These are phyloP conservation scores for Sylvilagus floridanus DNA, from an alignment of 2,797 vertebrate species.

Conservation along the genomic window DNA sequence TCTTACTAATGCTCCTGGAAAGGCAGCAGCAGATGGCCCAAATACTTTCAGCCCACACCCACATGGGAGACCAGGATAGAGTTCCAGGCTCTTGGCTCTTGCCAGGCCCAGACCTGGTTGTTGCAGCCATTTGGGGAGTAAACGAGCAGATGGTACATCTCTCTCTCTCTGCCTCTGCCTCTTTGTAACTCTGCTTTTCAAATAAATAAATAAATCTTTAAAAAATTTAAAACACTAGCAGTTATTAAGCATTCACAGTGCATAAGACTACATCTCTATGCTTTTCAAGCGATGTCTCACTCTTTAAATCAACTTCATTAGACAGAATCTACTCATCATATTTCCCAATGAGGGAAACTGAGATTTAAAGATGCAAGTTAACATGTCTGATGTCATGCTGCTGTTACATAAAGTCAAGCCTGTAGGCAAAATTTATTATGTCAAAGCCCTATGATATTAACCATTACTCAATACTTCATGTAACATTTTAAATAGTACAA, in stretches of 20 bases:
- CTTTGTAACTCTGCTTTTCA: too few relatives aligned
- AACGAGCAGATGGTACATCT: too few relatives aligned
- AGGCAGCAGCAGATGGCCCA: too few relatives aligned
- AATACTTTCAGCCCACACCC: too few relatives aligned
- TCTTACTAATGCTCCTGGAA: too few relatives aligned
- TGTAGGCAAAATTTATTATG: constrained; percentile 6
- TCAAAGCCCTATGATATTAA: constrained; percentile 22
- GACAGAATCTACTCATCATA: constrained; percentile 45
- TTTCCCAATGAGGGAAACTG: constrained; percentile 8
- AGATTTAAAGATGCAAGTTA: not conserved
- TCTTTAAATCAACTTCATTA: constrained; percentile 44
- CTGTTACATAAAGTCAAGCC: not conserved
- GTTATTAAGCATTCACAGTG: not conserved
- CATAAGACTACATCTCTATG: not conserved
- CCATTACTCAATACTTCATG: not conserved
- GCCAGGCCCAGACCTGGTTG: too few relatives aligned
- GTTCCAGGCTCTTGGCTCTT: too few relatives aligned
- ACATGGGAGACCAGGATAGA: too few relatives aligned
- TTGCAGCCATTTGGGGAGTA: too few relatives aligned
- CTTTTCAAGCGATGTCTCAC: constrained; percentile 37
- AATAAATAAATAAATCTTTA: too few relatives aligned
- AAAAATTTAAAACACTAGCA: not conserved
- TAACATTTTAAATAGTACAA: constrained; percentile 8
- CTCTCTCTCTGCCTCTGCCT: too few relatives aligned
- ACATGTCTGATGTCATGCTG: not conserved